Evolutionary conservation across 30 jellyfish, hydroid and myxozoan species (phyloP), one percentile per base, ranked within the genome.

Genomic region (Mastigias papua): DNA sequence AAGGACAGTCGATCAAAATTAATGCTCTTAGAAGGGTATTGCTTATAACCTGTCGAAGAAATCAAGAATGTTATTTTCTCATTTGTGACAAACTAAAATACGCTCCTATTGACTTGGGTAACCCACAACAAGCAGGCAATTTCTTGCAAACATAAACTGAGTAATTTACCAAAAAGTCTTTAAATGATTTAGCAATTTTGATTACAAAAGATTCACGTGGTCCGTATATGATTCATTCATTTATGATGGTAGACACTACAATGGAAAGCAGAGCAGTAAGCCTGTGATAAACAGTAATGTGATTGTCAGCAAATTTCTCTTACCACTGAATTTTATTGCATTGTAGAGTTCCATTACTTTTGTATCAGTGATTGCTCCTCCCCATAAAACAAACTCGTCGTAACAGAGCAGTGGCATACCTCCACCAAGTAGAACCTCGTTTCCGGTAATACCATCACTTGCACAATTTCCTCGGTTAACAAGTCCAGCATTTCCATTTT

Each of bases 351-450:
- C 29, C 31, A 7, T 22, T 7, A 77, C 84, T 27, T 30, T 69
- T 35, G 37, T 26, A 15, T 16, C 48, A 0, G 64, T 15, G 2
- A 67, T 37, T 19, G 46, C 6, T 13, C 46, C 4, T 28, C 31
- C 32, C 91, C 91, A 82, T 3, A 67, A 8, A 0, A 61, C 69
- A 0, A 82, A 7, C 25, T 82, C 91, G 21, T 82, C 91, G 34
- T 35, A 82, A 58, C 91, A 82, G 11, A 82, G 20, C 33, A 31
- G 16, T 46, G 91, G 78, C 66, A 48, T 22, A 13, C 77, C 75
- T 8, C 91, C 84, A 9, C 91, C 91, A 28, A 82, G 34, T 34
- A 27, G 23, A 22, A 29, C n/a, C 69, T 60, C 27, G 34, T 64
- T 11, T 26, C 6, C 65, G 16, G 10, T 2, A 13, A 28, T 50